Percentiles rank a stretch among this genome's conserved stretches.
Evolutionary conservation across 1,140 invertebrate species (phyloP).

Genomic region (Eubasilissa regina): DNA sequence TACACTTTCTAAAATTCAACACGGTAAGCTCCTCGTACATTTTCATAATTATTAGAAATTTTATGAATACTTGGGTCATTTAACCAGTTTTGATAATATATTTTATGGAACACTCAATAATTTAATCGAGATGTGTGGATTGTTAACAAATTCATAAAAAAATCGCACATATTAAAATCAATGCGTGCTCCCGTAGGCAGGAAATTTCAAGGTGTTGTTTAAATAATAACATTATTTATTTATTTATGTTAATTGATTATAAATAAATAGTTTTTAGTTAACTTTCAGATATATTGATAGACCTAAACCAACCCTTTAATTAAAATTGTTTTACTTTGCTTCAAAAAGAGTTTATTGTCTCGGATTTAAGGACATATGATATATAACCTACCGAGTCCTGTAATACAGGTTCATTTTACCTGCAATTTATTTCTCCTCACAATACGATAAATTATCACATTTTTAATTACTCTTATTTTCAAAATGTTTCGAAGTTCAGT

Average conservation of each 20-base stretch:
- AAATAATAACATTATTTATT: no score
- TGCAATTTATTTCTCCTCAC: neutral
- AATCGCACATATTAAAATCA: neutral
- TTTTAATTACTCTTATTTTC: neutral
- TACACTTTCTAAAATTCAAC: conserved; percentile 6
- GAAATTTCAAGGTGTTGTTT: neutral
- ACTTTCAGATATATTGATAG: no score
- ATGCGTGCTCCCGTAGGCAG: neutral
- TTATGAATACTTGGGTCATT: conserved; percentile 1
- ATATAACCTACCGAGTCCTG: no score
- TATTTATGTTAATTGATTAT: no score
- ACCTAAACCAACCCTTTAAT: no score
- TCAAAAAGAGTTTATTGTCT: no score
- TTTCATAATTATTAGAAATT: conserved; percentile 24
- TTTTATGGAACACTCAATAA: neutral
- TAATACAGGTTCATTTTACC: no score
- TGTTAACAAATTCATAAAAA: neutral
- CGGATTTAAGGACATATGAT: no score
- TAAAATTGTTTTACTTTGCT: no score
- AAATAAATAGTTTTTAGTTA: no score
- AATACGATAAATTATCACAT: neutral
- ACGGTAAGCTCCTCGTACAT: neutral
- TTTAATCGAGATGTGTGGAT: neutral
- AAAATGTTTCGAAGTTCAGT: no score
- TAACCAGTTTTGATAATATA: conserved; percentile 14